Conservation (phyloP, 2,113 vertebrate genomes). For the Neogale vison region DNA sequence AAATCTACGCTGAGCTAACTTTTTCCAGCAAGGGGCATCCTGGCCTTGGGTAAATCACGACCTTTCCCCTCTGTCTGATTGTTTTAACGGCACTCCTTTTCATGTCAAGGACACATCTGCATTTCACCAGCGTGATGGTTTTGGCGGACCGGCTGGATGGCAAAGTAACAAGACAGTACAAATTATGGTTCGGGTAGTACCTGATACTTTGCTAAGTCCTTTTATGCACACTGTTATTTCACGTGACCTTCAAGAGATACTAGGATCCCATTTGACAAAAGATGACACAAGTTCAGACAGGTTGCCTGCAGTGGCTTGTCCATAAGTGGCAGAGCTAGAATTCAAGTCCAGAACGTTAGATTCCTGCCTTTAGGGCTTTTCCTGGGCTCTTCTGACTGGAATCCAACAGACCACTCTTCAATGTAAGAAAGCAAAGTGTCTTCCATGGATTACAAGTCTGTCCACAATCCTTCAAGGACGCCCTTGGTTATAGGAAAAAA, state of each 20-base stretch:
- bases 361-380: not conserved
- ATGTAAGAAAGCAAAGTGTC: not conserved
- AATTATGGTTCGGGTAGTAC: not conserved
- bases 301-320: not conserved
- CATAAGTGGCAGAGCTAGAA: not conserved
- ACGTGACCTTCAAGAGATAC: not conserved
- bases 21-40: not conserved
- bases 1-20: not conserved
- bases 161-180: too few species aligned
- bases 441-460: not conserved
- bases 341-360: not conserved
- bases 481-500: not conserved
- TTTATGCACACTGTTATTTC: not conserved
- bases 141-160: not conserved
- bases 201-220: not conserved
- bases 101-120: not conserved
- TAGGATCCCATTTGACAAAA: not conserved
- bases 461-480: not conserved
- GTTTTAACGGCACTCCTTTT: not conserved
- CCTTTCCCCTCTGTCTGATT: not conserved
- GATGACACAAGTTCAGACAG: not conserved
- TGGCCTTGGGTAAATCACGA: not conserved
- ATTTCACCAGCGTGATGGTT: not conserved
- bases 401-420: not conserved
- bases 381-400: not conserved